These are phyloP conservation scores for Dicrurus megarhynchus DNA, from an alignment of 2,113 vertebrate genomes.

Conservation along the genomic window DNA sequence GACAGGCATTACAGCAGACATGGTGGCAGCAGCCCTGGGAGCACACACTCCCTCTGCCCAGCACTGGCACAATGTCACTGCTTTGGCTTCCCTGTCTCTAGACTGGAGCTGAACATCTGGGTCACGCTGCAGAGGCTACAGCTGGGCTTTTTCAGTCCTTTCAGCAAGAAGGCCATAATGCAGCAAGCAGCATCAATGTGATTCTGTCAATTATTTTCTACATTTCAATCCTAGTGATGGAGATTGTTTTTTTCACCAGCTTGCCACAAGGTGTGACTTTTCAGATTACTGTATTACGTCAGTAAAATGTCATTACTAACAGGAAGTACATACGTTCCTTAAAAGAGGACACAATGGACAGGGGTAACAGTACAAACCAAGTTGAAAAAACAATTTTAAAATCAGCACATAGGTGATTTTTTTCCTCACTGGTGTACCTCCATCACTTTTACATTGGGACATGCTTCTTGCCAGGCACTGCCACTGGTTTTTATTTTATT, in stretches of 20 bases:
- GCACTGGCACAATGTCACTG: fast-evolving
- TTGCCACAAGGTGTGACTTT: background rate
- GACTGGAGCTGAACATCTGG: background rate
- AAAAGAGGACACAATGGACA: background rate
- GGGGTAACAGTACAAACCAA: background rate
- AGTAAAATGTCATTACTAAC: background rate
- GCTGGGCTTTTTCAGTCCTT: background rate
- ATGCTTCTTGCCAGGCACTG: background rate
- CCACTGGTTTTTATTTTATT: background rate
- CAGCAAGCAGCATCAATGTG: background rate
- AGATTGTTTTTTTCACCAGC: background rate
- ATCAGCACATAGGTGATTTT: background rate
- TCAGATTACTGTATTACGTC: background rate
- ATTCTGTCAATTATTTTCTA: background rate
- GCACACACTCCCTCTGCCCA: background rate
- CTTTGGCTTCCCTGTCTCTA: background rate
- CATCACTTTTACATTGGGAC: background rate
- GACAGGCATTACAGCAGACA: background rate
- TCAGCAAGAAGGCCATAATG: background rate
- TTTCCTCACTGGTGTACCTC: background rate
- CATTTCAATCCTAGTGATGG: background rate
- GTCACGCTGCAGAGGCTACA: background rate
- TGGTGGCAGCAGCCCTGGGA: background rate
- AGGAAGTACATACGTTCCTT: background rate
- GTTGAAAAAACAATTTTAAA: background rate